phyloP scores from a whole-genome alignment of 1,140 invertebrate genomes.

The Micrasema minimum region DNA sequence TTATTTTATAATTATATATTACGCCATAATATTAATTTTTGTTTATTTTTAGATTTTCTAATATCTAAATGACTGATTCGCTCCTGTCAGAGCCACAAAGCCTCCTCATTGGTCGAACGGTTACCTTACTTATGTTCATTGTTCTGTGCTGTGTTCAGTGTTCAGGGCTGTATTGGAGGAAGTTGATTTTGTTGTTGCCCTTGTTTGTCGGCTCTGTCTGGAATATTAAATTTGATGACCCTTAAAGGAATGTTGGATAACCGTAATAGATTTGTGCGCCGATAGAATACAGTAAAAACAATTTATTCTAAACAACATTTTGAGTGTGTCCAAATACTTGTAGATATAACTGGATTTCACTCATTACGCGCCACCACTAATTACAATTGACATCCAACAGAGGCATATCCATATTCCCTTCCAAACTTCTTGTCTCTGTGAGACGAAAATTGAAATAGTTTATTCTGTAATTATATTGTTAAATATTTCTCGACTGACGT shows the following conservation, averaged over 20 bases:
- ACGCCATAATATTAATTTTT: no score
- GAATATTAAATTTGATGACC: slow-evolving; percentile 35
- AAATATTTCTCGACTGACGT: no score
- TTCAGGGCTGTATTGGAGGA: slow-evolving; percentile 9
- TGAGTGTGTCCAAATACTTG: neutral
- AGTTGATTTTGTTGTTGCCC: slow-evolving; percentile 33
- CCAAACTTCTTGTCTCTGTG: no score
- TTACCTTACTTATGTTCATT: slow-evolving; percentile 17
- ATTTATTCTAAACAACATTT: neutral
- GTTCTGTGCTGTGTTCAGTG: no score
- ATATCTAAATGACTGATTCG: neutral
- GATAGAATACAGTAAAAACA: slow-evolving; percentile 1
- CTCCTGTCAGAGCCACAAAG: neutral
- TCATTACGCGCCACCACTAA: no score
- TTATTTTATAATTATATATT: no score
- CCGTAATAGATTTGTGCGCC: neutral
- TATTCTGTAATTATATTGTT: no score
- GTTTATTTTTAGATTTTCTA: no score
- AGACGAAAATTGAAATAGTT: no score
- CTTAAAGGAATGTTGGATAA: slow-evolving; percentile 22
- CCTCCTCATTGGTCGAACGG: slow-evolving; percentile 23
- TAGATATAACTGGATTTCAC: no score
- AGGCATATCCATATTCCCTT: no score
- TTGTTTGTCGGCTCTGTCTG: slow-evolving; percentile 31
- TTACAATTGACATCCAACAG: no score